Base-by-base conservation (phyloP, 2,113 vertebrate genomes). In the Emydura subglobosa region DNA sequence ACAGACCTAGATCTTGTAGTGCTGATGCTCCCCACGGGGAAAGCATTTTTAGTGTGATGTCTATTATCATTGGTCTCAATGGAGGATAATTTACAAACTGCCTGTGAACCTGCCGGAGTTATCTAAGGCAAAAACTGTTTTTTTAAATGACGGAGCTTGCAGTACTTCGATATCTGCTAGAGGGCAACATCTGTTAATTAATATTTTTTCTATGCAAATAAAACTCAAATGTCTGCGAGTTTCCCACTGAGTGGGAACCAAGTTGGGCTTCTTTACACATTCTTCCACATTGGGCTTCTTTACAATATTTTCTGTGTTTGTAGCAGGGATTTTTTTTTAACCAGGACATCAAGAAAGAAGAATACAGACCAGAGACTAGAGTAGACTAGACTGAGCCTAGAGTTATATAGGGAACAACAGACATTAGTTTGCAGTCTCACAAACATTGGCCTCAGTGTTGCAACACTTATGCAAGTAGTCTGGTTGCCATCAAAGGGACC, bases 161-260 rank as follows among this genome's bases (percentile, higher is more conserved):
- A 97, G 92, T 98, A 95, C 91, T 87, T 8, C 55, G 2, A 1
- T 78, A 19, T 72, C 96, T 96, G 95, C 98, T 98, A 98, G 97
- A 93, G 98, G 98, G 98, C 98, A 91, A 91, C 39, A 85, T 97
- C 42, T 72, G 88, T 92, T 98, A 90, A 97, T 42, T 54, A 96
- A 97, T 96, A 59, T 12, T 42, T 79, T n/a, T 25, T 29, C 91
- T 54, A 6, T 7, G 51, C 25, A 78, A 78, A 59, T 82, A 51
- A 61, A 11, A 47, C 76, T 22, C 5, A 80, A 55, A 13, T 72
- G 68, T 87, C 8, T 47, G 72, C 50, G 34, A 27, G 88, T 68
- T 34, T 10, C 61, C 10, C 57, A 59, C 57, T 51, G 50, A 51
- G 8, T 14, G 13, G 50, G 50, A 51, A 51, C 50, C 13, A 51